Evolutionary conservation across 2,113 vertebrate genomes (phyloP), one percentile per base, ranked within the genome.

Genomic region (Alaudala cheleensis): DNA sequence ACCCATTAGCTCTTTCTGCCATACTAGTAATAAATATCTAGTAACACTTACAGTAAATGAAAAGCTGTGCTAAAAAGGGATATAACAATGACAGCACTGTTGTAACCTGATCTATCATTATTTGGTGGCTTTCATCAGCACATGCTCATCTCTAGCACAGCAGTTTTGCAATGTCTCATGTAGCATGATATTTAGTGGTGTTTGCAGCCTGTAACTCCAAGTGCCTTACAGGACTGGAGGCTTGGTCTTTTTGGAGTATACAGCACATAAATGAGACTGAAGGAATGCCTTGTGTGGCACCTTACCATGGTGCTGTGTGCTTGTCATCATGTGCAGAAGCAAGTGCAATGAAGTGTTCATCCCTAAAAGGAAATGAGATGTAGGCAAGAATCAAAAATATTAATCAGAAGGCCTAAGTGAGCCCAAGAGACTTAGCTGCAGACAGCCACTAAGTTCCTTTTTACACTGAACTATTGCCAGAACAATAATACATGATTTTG

Each of bases 1-100:
- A 49, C n/a, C n/a, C 54, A 39, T 93, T 91, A 89, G 34, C 54
- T 45, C 72, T 86, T 91, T 70, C 54, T 95, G 83, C 54, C 56
- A 33, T 50, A 19, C 13, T 39, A 61, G 64, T 62, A 77, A 88
- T 93, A 96, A 96, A 80, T 64, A 58, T 33, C 80, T 65, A 44
- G 62, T 80, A 86, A 61, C 31, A 25, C 64, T 80, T 89, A 70
- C 13, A 74, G 61, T 78, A 78, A 92, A 93, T 74, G 49, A 67
- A 87, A 69, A 87, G 49, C 40, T 23, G 14, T 40, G 33, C 73
- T 90, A 10, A 31, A 89, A 79, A 74, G 57, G 18, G 17, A 6
- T 87, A 6, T 74, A 76, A 86, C 17, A 50, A 9, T 29, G 47
- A 26, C 22, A 79, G 39, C 40, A 4, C 76, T 64, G 16, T 87